A percentile compares a stretch with the other conserved stretches of the same genome.
Conservation (phyloP, 2,113 vertebrate genomes). For the Smithornis capensis region DNA sequence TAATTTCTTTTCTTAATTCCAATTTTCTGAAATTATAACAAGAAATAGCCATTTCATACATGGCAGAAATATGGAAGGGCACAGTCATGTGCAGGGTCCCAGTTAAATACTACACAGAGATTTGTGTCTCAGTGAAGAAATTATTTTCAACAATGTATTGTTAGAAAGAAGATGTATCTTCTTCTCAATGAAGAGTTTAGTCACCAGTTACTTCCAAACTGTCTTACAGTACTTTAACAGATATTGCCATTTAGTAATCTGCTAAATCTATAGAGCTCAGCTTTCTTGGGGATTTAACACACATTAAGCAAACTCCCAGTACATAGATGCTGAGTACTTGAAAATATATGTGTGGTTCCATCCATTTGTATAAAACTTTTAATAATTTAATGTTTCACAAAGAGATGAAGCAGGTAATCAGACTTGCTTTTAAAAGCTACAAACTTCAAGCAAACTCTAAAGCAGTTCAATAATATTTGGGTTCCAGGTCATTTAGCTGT, state of each 20-base stretch:
- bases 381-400: conserved; percentile 9
- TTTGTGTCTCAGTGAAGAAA: conserved; percentile 43
- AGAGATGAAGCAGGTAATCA: not conserved
- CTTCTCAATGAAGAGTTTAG: not conserved
- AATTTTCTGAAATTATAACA: conserved; percentile 53
- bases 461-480: not conserved
- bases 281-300: not conserved
- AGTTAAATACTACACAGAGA: conserved; percentile 45
- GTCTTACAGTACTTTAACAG: conserved; percentile 15
- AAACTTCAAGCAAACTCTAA: not conserved
- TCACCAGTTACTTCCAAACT: not conserved
- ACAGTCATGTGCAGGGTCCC: conserved; percentile 13
- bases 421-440: not conserved
- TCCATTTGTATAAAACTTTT: conserved; percentile 13
- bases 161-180: not conserved
- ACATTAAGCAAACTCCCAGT: not conserved
- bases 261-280: conserved; percentile 3
- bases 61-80: conserved; percentile 21
- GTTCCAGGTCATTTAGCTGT: not conserved
- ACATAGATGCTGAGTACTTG: conserved; percentile 15
- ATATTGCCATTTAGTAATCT: conserved; percentile 35
- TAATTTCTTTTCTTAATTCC: conserved; percentile 40
- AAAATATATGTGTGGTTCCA: not conserved
- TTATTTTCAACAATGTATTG: not conserved
- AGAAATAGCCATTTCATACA: conserved; percentile 44